Base-by-base conservation (phyloP, 2,888 invertebrate genomes). In the Disparrhopalites patrizii region DNA sequence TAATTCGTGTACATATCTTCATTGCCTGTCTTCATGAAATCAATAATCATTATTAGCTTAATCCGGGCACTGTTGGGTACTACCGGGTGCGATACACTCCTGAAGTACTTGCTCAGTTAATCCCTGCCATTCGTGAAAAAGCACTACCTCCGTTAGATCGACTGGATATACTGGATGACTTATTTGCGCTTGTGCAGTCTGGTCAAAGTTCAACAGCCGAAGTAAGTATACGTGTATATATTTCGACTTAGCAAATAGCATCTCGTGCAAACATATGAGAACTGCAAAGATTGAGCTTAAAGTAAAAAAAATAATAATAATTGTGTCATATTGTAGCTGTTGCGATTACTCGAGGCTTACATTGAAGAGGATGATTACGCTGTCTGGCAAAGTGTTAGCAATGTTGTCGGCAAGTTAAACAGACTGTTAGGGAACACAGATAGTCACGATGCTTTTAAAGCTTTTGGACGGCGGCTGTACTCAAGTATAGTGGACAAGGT, bases 121-220 rank as follows among this genome's bases (percentile, higher is more conserved):
- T 93, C 76, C 88, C 91, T 0, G 91, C 91, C 0, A 87, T 97
- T 67, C 84, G 85, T 67, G 85, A 89, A 77, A 86, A 87, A 76
- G 85, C 85, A 47, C 81, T 97, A 77, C 90, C 92, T 20, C 92
- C 95, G 2, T 61, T 75, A 20, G 97, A 97, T 81, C 85, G 96
- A 40, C 85, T 95, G 64, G 91, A 93, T 1, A 82, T 97, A 7
- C 85, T 94, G 68, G 93, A 93, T 79, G 97, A 97, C 80, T 84
- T 95, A 75, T 95, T 93, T 79, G 93, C 95, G 38, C 83, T 95
- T 81, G 93, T 91, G n/a, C 89, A 90, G 81, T 90, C 94, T 3
- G 95, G 95, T 0, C 85, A 88, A 72, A 85, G 87, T 3, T 85
- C 87, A 65, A 91, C 93, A 13, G 87, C 88, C 0, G 88, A 69